A percentile compares a stretch with the other conserved stretches of the same genome.
These are phyloP conservation scores for Taenioides sp. DNA, from an alignment of 2,797 vertebrate species.

Conservation along the genomic window DNA sequence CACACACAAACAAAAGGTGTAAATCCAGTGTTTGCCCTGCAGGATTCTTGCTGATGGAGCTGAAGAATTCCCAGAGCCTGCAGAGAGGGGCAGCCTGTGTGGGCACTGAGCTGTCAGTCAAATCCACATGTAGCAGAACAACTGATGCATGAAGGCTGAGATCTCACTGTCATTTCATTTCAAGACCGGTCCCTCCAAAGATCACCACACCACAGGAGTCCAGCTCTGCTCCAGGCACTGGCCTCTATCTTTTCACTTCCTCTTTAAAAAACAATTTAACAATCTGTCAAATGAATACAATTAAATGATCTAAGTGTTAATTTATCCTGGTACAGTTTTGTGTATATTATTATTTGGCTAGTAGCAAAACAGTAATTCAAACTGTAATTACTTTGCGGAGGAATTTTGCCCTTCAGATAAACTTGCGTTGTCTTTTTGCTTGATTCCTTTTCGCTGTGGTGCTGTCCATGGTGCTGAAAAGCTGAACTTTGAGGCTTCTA, in stretches of 20 bases:
- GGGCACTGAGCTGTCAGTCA: slow-evolving; percentile 59
- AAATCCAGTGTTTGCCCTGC: slow-evolving; percentile 33
- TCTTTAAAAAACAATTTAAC: slow-evolving; percentile 34
- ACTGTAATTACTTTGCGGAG: too few species aligned
- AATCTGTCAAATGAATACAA: background rate
- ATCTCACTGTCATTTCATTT: slow-evolving; percentile 67
- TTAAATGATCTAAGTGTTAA: background rate
- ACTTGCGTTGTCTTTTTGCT: background rate
- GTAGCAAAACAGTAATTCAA: too few species aligned
- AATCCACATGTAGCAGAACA: slow-evolving; percentile 45
- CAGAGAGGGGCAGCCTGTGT: slow-evolving; percentile 41
- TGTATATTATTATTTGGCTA: too few species aligned
- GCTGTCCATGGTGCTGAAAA: slow-evolving; percentile 74
- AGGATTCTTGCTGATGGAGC: slow-evolving; percentile 45
- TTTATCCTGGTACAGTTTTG: too few species aligned
- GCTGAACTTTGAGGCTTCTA: background rate
- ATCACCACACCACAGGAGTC: slow-evolving; percentile 29
- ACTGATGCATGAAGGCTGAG: slow-evolving; percentile 66
- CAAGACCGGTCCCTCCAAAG: slow-evolving; percentile 45
- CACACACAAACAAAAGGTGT: slow-evolving; percentile 36
- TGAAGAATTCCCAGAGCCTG: slow-evolving; percentile 49
- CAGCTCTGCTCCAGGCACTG: slow-evolving; percentile 23
- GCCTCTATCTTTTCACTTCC: slow-evolving; percentile 25
- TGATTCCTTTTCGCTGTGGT: background rate
- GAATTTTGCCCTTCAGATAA: background rate